Conservation (phyloP, 2,888 invertebrate genomes). For the Sphaerophoria taeniata region DNA sequence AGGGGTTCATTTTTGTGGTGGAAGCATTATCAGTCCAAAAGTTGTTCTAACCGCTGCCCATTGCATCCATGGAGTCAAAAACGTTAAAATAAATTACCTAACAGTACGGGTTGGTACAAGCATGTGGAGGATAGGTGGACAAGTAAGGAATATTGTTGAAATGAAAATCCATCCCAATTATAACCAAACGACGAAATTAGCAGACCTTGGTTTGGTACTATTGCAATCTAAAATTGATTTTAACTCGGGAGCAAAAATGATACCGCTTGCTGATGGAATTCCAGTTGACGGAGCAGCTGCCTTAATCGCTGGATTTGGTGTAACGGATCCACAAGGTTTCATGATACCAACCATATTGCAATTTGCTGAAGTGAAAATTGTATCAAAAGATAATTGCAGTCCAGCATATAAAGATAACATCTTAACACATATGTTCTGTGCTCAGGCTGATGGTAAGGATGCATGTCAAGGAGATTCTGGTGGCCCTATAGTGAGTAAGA, state of each 20-base stretch:
- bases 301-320: conserved; percentile 40
- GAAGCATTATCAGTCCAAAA: conserved; percentile 79
- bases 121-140: conserved; percentile 37
- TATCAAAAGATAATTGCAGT: conserved; percentile 82
- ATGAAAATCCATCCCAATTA: conserved; percentile 12
- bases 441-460: conserved; percentile 76
- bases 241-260: not conserved
- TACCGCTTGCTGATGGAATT: not conserved
- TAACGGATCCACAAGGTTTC: not conserved
- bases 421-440: conserved; percentile 3
- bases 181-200: conserved; percentile 12
- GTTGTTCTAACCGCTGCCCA: conserved; percentile 83
- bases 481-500: conserved; percentile 79
- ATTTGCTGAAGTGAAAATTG: conserved; percentile 83
- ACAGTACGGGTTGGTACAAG: conserved; percentile 25
- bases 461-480: conserved; percentile 83
- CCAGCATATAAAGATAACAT: conserved; percentile 35
- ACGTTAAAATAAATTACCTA: not conserved
- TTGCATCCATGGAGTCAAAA: conserved; percentile 77
- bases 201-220: conserved; percentile 22
- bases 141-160: not conserved
- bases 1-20: conserved; percentile 83
- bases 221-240: not conserved
- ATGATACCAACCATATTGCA: conserved; percentile 79
- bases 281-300: not conserved